Conservation (phyloP, 2,797 vertebrate species). For the Cephalopachus bancanus region DNA sequence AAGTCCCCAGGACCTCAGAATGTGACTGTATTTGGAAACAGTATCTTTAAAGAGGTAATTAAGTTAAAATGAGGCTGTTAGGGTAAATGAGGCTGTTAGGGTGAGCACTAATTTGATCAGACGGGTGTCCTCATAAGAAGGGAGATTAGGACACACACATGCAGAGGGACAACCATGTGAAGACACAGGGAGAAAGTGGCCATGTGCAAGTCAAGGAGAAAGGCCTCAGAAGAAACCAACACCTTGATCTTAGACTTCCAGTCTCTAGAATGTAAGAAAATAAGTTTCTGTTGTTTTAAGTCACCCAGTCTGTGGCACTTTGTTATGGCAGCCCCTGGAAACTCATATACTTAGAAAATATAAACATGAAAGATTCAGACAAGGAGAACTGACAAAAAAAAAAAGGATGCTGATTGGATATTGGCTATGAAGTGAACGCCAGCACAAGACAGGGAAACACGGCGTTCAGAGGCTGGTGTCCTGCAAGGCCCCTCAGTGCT, state of each 20-base stretch:
- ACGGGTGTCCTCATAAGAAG: background rate
- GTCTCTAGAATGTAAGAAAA: background rate
- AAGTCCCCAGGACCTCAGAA: background rate
- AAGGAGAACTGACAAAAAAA: background rate
- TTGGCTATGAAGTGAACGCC: background rate
- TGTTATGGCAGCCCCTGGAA: background rate
- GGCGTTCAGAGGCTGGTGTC: background rate
- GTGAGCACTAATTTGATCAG: background rate
- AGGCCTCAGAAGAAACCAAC: rapidly evolving
- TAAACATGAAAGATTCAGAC: background rate
- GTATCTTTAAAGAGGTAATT: background rate
- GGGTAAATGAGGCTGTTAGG: background rate
- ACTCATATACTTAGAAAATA: background rate
- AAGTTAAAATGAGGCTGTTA: background rate
- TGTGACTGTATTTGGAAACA: background rate
- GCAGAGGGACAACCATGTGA: rapidly evolving
- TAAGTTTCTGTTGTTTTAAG: background rate
- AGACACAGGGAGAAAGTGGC: rapidly evolving
- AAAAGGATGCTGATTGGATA: background rate
- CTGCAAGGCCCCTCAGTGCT: background rate
- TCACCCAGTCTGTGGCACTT: rapidly evolving
- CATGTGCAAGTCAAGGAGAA: no score
- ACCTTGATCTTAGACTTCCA: background rate
- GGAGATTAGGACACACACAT: background rate
- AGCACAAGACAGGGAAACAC: background rate